A percentile compares a stretch with the other conserved stretches of the same genome.
phyloP scores from a whole-genome alignment of 1,140 invertebrate genomes.

The Drosophila malerkotliana region DNA sequence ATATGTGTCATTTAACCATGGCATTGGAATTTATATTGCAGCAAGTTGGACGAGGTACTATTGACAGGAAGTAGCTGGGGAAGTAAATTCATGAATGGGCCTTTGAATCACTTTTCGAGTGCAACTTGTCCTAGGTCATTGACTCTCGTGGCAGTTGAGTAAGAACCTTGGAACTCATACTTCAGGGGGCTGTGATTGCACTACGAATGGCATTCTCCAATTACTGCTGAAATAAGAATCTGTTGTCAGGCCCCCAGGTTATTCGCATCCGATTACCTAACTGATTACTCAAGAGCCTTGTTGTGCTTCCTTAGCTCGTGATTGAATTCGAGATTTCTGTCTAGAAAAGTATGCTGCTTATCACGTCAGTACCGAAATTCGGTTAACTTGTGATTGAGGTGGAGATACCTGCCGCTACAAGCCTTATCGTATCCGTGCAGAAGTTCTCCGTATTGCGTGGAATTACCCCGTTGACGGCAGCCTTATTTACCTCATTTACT shows the following conservation, averaged over 20 bases:
- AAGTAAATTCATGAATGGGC: conserved; percentile 67
- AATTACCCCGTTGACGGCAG: conserved; percentile 17
- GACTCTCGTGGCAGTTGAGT: conserved; percentile 10
- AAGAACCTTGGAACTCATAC: background rate
- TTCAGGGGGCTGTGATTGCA: background rate
- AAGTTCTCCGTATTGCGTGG: conserved; percentile 25
- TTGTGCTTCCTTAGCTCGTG: conserved; percentile 8
- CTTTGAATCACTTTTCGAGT: conserved; percentile 47
- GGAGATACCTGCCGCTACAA: conserved; percentile 13
- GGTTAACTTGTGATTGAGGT: conserved; percentile 24
- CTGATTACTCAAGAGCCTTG: conserved; percentile 34
- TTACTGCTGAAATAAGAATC: conserved; percentile 1
- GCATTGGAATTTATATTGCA: conserved; percentile 67
- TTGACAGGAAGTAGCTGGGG: conserved; percentile 51
- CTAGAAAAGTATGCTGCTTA: background rate
- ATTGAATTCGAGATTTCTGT: conserved; percentile 1
- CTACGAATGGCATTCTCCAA: background rate
- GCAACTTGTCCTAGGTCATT: conserved; percentile 57
- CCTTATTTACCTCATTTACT: conserved; percentile 3
- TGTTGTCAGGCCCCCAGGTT: conserved; percentile 25
- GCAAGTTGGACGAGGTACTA: conserved; percentile 11
- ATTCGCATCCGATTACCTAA: conserved; percentile 33
- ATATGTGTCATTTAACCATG: conserved; percentile 59
- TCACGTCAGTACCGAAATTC: conserved; percentile 11
- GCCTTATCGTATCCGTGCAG: conserved; percentile 28